Base-by-base conservation (phyloP, 2,113 vertebrate genomes). In the Macroglossus sobrinus region DNA sequence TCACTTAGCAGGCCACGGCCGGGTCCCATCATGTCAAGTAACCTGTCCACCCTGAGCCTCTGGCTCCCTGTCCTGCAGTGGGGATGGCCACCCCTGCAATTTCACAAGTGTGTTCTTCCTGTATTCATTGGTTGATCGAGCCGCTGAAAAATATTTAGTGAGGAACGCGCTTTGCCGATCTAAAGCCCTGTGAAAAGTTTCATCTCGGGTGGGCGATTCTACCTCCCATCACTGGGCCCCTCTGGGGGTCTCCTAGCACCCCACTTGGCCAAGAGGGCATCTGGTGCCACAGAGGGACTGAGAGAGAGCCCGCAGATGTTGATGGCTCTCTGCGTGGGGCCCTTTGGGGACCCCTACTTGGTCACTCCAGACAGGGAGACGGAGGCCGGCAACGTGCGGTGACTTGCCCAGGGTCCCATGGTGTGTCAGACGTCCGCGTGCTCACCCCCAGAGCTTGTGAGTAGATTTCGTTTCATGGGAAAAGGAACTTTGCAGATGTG, bases 361-460 rank as follows among this genome's bases (percentile, higher is more conserved):
- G 45, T 59, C 30, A 18, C 3, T 2, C 47, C 33, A 50, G 79
- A 66, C 55, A 35, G 59, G 59, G 55, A 61, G 7, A 26, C 16
- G 3, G 61, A 38, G 2, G 24, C 61, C 5, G 1, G 40, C 33
- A 11, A 0, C 0, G 12, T 3, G 8, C 13, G 2, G 3, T 13
- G 76, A 22, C 75, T 8, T 21, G 10, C 24, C 35, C 28, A 7
- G 59, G 57, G n/a, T 26, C 84, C 43, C 19, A 1, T 0, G 4
- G 0, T 5, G 16, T 45, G 28, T 22, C 21, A 5, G 63, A 33
- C 53, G 43, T 11, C 50, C 59, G 12, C 0, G 6, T 14, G 71
- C 84, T 59, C 3, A 22, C 4, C 57, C 64, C 18, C 1, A 2
- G 11, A 10, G 12, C 59, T 47, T 45, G 33, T 5, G 57, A 33